Conservation (phyloP, 2,888 invertebrate species). For the Aphodius sticticus region DNA sequence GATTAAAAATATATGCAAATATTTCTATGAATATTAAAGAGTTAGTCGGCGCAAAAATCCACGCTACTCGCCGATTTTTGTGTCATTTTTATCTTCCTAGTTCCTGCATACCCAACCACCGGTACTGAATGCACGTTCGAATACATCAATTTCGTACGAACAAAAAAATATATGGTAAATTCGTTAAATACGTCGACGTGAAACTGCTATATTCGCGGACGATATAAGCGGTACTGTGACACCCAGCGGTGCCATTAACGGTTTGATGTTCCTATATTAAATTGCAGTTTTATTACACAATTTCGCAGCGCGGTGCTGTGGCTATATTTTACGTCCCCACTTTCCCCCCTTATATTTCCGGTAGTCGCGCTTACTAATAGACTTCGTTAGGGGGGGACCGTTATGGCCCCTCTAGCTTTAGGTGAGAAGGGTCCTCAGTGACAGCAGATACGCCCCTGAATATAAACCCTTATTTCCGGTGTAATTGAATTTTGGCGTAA, state of each 20-base stretch:
- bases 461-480: slow-evolving; percentile 4
- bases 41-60: neutral
- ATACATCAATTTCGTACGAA: neutral
- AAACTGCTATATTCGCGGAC: neutral
- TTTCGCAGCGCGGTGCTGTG: neutral
- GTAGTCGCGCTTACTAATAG: slow-evolving; percentile 4
- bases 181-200: neutral
- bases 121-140: too few relatives aligned
- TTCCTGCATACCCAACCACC: neutral
- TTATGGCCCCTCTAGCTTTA: neutral
- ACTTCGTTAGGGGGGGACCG: neutral
- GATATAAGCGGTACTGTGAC: neutral
- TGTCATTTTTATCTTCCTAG: slow-evolving; percentile 16
- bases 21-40: slow-evolving; percentile 37
- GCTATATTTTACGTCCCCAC: neutral
- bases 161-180: neutral
- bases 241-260: neutral
- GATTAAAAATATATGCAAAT: slow-evolving; percentile 37
- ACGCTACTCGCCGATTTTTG: slow-evolving; percentile 4
- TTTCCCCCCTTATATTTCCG: neutral
- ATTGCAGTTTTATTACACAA: slow-evolving; percentile 4
- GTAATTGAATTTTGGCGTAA: neutral
- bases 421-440: neutral
- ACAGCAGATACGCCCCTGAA: neutral
- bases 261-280: neutral